Base-by-base conservation (phyloP, 2,113 vertebrate genomes). In the Brevimyrus niger region DNA sequence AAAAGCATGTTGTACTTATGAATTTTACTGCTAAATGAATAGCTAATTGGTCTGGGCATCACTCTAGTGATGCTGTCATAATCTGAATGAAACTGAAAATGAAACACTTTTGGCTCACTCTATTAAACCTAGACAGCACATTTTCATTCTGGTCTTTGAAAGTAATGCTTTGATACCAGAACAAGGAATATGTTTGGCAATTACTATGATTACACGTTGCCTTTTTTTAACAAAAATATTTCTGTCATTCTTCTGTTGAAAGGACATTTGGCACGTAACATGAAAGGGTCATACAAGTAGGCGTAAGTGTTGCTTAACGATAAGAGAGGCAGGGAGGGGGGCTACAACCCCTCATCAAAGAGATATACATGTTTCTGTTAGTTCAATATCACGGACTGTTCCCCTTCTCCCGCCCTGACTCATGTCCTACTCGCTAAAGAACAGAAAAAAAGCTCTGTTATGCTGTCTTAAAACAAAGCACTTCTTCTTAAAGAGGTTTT, bases 351-450 rank as follows among this genome's bases (percentile, higher is more conserved):
- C 91, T 94, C 94, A 95, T 96, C 94, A 96, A 96, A 95, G 96
- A 92, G 90, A 94, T 96, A 96, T 96, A 92, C 93, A 94, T 96
- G 96, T 95, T 95, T 92, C 93, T 94, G 94, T 95, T 96, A 94
- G 93, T 94, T 94, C 93, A 93, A 93, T 95, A 94, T 94, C 89
- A 94, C 94, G 92, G 94, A 96, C 95, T 88, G 87, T 90, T 90
- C 89, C 84, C 76, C 89, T 65, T 93, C 88, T 23, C 27, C 85
- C n/a, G 7, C 13, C n/a, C 73, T 38, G 17, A 17, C 73, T 13
- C 10, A 80, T 69, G 61, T 86, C 47, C 85, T 53, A 53, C 73
- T 44, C 1, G 2, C 90, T 91, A 93, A 94, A 92, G 94, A 94
- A 92, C 93, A 94, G 93, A 92, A 93, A 89, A 92, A 88, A 94